Percentiles rank a stretch among this genome's conserved stretches.
Evolutionary conservation across 2,797 vertebrate species (phyloP).

Genomic region (Acanthurus leucopareius): DNA sequence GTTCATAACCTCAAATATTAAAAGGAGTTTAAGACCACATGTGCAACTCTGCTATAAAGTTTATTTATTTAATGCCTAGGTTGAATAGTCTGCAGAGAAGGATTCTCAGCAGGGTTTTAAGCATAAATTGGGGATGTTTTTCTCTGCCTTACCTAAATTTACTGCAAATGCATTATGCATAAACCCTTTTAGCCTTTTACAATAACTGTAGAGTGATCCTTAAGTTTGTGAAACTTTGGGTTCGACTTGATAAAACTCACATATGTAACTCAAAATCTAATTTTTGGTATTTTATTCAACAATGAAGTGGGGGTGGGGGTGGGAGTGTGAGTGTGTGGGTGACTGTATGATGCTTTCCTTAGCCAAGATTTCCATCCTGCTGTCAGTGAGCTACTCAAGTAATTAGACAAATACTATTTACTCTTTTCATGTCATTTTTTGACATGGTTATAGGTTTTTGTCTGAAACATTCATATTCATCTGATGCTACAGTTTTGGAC

Average conservation of each 20-base stretch:
- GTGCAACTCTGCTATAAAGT: not conserved
- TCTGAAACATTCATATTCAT: not conserved
- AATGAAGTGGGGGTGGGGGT: not conserved
- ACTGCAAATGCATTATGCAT: not conserved
- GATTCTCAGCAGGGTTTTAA: not conserved
- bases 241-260: not conserved
- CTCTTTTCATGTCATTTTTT: not conserved
- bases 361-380: not conserved
- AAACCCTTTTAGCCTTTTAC: not conserved
- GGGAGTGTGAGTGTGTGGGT: not conserved
- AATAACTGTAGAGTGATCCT: not conserved
- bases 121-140: not conserved
- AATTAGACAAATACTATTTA: not conserved
- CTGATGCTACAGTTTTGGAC: conserved; percentile 11
- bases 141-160: not conserved
- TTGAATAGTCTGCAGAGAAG: not conserved
- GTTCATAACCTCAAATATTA: conserved; percentile 18
- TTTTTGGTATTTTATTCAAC: not conserved
- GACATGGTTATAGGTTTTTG: not conserved
- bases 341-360: conserved; percentile 22
- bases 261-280: not conserved
- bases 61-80: not conserved
- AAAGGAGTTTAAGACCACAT: not conserved
- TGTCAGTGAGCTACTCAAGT: conserved; percentile 6
- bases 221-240: not conserved